phyloP scores from a whole-genome alignment of 2,888 invertebrate genomes.

The Nipponacmea schrenckii region DNA sequence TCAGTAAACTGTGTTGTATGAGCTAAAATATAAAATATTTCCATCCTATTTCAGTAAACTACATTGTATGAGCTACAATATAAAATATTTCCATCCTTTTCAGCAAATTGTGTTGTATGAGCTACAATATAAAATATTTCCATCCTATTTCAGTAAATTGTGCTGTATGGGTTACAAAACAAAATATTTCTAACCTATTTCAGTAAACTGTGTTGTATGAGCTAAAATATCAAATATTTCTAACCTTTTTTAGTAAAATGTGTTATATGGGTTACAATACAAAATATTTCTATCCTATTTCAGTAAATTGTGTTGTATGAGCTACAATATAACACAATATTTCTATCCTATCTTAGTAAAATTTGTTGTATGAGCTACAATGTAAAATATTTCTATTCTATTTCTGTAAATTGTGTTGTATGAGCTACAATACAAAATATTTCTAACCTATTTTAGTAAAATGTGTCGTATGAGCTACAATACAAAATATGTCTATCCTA shows the following conservation, averaged over 20 bases:
- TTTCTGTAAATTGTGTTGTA: too few relatives aligned
- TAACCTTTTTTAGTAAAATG: too few relatives aligned
- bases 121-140: conserved; percentile 48
- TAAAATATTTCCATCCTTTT: conserved; percentile 58
- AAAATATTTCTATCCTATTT: too few relatives aligned
- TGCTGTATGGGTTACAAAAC: conserved; percentile 63
- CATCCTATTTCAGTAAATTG: conserved; percentile 63
- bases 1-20: conserved; percentile 66
- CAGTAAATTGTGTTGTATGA: too few relatives aligned
- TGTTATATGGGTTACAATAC: too few relatives aligned
- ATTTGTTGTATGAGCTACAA: conserved; percentile 65
- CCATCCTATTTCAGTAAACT: conserved; percentile 47
- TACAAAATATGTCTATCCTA: conserved; percentile 59
- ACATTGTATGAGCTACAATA: conserved; percentile 65
- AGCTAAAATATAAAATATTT: conserved; percentile 41
- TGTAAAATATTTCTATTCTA: conserved; percentile 49
- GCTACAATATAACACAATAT: too few relatives aligned
- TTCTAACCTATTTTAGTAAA: conserved; percentile 62
- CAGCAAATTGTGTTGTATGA: conserved; percentile 64
- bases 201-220: too few relatives aligned
- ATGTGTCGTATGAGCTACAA: conserved; percentile 65
- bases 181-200: too few relatives aligned
- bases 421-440: conserved; percentile 43
- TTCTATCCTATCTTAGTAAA: conserved; percentile 62
- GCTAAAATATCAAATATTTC: too few relatives aligned